Percentiles rank a stretch among this genome's conserved stretches.
These are phyloP conservation scores for Ecliptopera silaceata DNA, from an alignment of 2,888 invertebrate species.

Conservation along the genomic window DNA sequence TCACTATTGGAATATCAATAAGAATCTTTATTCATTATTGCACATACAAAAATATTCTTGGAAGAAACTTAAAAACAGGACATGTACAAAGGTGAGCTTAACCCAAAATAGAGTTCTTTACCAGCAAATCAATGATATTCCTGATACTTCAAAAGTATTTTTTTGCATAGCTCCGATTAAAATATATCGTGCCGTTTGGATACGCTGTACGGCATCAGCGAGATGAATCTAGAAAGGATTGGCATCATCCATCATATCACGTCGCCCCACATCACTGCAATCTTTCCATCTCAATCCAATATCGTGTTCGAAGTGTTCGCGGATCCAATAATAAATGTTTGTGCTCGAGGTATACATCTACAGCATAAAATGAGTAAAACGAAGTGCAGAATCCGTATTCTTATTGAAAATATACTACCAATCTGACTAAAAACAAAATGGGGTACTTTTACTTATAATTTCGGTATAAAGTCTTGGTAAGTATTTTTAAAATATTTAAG, in stretches of 20 bases:
- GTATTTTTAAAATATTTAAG: too few relatives aligned
- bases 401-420: background rate
- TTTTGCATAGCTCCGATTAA: constrained; percentile 3
- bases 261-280: constrained; percentile 54
- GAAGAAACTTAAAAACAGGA: too few relatives aligned
- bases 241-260: constrained; percentile 52
- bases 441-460: too few relatives aligned
- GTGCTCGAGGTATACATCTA: constrained; percentile 13
- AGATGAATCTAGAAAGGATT: constrained; percentile 49
- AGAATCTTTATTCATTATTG: too few relatives aligned
- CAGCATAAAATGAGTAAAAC: constrained; percentile 1
- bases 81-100: too few relatives aligned
- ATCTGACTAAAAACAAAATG: too few relatives aligned
- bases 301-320: constrained; percentile 47
- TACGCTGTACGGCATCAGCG: constrained; percentile 28
- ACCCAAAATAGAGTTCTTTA: too few relatives aligned
- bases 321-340: constrained; percentile 39
- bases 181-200: constrained; percentile 6
- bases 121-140: too few relatives aligned
- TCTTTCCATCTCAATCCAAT: constrained; percentile 58
- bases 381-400: background rate
- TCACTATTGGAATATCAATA: too few relatives aligned
- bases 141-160: too few relatives aligned
- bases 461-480: too few relatives aligned
- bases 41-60: too few relatives aligned